These are phyloP conservation scores for Chydorus sphaericus DNA, from an alignment of 2,888 invertebrate species.

Conservation along the genomic window DNA sequence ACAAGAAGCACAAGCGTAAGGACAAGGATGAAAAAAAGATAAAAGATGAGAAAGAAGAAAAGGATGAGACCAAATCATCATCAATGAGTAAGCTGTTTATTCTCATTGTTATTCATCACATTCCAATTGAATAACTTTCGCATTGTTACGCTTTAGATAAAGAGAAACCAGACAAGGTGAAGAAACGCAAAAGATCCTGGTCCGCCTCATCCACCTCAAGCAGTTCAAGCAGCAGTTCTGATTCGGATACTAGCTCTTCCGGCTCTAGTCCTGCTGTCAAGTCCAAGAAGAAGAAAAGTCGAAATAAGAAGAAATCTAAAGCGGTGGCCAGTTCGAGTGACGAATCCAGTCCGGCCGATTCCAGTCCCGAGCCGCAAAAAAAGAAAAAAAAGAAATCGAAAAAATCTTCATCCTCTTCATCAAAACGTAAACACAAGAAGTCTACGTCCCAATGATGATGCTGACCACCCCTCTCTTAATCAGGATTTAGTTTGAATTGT, in stretches of 20 bases:
- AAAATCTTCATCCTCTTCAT: slow-evolving; percentile 1
- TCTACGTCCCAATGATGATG: background rate
- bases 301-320: slow-evolving; percentile 1
- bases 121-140: background rate
- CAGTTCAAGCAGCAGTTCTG: slow-evolving; percentile 21
- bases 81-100: too few species aligned
- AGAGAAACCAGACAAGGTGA: slow-evolving; percentile 7
- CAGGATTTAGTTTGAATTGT: too few species aligned
- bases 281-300: slow-evolving; percentile 8
- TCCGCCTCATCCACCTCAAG: slow-evolving; percentile 15
- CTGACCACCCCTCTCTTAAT: background rate
- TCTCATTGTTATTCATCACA: too few species aligned
- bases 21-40: slow-evolving; percentile 10
- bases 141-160: background rate
- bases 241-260: slow-evolving; percentile 8
- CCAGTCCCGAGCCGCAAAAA: background rate
- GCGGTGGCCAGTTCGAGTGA: background rate
- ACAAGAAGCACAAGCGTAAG: slow-evolving; percentile 6
- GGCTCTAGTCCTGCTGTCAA: slow-evolving; percentile 2
- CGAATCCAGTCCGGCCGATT: background rate
- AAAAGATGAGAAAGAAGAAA: slow-evolving; percentile 4
- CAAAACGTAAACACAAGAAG: slow-evolving; percentile 1
- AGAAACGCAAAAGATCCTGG: slow-evolving; percentile 10
- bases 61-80: background rate
- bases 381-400: slow-evolving; percentile 7